These are phyloP conservation scores for Podarcis raffonei DNA, from an alignment of 2,113 vertebrate genomes.

Conservation along the genomic window DNA sequence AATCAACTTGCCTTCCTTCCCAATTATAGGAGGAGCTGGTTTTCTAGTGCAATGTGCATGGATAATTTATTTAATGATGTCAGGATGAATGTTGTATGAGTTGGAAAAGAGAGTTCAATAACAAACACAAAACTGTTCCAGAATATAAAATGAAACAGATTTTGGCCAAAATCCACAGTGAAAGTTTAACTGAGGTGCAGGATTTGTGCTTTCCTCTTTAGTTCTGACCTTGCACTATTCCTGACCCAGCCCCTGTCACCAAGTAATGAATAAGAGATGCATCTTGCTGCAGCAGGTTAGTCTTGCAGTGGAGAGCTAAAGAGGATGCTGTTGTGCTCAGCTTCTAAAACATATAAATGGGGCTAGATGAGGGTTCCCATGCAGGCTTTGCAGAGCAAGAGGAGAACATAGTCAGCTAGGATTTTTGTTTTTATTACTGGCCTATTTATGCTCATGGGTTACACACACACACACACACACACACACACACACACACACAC, in stretches of 20 bases:
- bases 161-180: not conserved
- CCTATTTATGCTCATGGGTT: not conserved
- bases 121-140: not conserved
- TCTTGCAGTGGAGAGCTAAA: not conserved
- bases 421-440: not conserved
- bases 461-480: too few species aligned
- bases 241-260: not conserved
- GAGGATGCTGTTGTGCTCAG: not conserved
- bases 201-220: not conserved
- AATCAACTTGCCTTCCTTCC: not conserved
- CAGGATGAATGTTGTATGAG: not conserved
- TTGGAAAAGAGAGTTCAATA: not conserved
- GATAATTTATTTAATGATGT: not conserved
- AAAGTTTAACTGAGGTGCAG: not conserved
- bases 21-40: not conserved
- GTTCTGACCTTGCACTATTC: not conserved
- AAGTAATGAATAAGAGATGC: not conserved
- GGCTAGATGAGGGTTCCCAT: not conserved
- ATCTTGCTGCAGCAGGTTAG: not conserved
- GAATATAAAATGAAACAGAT: not conserved
- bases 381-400: not conserved
- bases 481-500: too few species aligned
- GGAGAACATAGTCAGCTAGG: not conserved
- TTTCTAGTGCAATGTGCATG: not conserved
- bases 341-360: not conserved